phyloP scores from a whole-genome alignment of 2,888 invertebrate species.

The Linnaemya tessellans region DNA sequence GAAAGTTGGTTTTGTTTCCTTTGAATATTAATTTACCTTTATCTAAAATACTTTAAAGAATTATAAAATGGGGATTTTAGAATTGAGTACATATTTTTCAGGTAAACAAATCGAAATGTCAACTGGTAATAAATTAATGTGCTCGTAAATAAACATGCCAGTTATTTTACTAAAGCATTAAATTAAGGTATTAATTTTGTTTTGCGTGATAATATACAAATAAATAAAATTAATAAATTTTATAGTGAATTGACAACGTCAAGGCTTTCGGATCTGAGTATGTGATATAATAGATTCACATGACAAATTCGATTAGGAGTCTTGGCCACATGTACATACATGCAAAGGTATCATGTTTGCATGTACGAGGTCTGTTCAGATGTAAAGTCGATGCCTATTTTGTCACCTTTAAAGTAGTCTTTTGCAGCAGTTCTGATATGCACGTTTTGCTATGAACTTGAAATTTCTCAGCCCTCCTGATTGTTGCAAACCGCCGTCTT shows the following conservation, averaged over 20 bases:
- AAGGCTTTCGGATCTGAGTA: neutral
- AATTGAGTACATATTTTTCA: neutral
- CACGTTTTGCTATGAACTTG: too few relatives aligned
- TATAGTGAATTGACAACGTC: slow-evolving; percentile 31
- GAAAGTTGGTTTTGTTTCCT: too few relatives aligned
- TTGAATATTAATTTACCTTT: too few relatives aligned
- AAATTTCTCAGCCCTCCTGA: too few relatives aligned
- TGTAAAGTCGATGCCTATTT: too few relatives aligned
- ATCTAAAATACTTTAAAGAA: neutral
- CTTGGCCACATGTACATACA: neutral
- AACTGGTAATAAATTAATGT: slow-evolving; percentile 19
- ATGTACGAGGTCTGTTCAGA: too few relatives aligned
- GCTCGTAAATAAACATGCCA: slow-evolving; percentile 28
- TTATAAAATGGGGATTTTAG: neutral
- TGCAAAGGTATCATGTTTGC: too few relatives aligned
- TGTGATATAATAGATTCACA: neutral
- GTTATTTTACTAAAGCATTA: neutral
- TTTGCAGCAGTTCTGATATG: too few relatives aligned
- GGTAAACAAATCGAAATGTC: neutral
- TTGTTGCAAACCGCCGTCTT: too few relatives aligned
- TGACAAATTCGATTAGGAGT: slow-evolving; percentile 7
- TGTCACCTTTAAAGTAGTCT: too few relatives aligned
- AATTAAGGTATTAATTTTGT: slow-evolving; percentile 48
- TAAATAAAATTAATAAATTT: slow-evolving; percentile 30
- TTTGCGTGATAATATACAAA: slow-evolving; percentile 21